Conservation (phyloP, 1,140 invertebrate species). For the Proales similis region DNA sequence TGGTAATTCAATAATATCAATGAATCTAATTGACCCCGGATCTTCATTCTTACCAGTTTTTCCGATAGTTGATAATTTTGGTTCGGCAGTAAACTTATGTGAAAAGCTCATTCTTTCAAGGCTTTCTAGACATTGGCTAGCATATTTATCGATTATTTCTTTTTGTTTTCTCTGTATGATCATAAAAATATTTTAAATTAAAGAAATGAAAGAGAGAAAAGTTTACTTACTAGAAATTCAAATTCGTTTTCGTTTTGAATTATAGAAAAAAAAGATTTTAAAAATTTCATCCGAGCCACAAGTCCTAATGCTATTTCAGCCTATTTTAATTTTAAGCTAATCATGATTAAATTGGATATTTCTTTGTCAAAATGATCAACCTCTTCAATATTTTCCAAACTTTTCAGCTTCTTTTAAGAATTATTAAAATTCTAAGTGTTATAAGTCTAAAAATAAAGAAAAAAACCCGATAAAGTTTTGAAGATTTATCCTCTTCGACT, state of each 20-base stretch:
- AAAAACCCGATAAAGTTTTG: conserved; percentile 59
- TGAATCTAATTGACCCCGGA: conserved; percentile 4
- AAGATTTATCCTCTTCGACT: conserved; percentile 77
- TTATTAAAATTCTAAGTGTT: conserved; percentile 42
- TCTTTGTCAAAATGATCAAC: conserved; percentile 40
- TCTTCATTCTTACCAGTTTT: conserved; percentile 42
- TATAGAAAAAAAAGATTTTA: conserved; percentile 6
- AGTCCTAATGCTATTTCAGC: conserved; percentile 8
- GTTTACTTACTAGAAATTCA: conserved; percentile 11
- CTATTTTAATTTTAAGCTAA: conserved; percentile 6
- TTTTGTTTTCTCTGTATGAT: not conserved
- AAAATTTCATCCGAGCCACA: conserved; percentile 23
- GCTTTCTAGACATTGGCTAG: conserved; percentile 4
- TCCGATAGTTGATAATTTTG: conserved; percentile 20
- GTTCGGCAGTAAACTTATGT: conserved; percentile 38
- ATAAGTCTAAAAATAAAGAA: conserved; percentile 5
- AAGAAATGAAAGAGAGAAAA: too few relatives aligned
- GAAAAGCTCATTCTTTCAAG: conserved; percentile 21
- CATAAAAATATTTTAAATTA: not conserved
- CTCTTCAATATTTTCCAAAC: conserved; percentile 45
- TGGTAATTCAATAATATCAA: not conserved
- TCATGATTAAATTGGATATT: not conserved
- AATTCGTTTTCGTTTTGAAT: conserved; percentile 10
- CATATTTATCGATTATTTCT: conserved; percentile 16
- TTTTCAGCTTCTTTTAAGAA: conserved; percentile 50